Evolutionary conservation across 2,888 invertebrate genomes (phyloP).

Genomic region (Laspeyria flexula): DNA sequence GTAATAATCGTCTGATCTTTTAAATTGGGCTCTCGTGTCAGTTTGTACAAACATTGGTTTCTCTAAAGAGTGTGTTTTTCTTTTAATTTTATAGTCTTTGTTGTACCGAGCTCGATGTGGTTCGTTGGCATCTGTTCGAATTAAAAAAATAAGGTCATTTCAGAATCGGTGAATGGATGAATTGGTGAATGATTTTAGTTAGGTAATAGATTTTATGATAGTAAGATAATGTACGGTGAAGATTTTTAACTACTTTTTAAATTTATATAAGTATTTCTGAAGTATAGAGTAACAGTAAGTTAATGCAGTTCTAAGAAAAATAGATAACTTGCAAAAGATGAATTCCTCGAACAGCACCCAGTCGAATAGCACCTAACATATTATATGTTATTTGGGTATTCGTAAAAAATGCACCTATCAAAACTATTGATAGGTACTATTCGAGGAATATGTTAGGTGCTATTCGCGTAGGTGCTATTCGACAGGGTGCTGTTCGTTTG

Average conservation of each 20-base stretch:
- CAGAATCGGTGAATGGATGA: conserved; percentile 40
- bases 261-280: too few species aligned
- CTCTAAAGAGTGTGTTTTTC: conserved; percentile 52
- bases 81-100: conserved; percentile 49
- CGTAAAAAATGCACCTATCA: too few species aligned
- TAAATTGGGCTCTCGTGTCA: conserved; percentile 47
- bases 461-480: too few species aligned
- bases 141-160: conserved; percentile 57
- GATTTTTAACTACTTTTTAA: not conserved
- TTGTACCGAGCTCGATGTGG: conserved; percentile 76
- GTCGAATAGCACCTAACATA: too few species aligned
- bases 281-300: too few species aligned
- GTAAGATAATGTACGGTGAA: not conserved
- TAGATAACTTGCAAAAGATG: too few species aligned
- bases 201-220: not conserved
- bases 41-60: conserved; percentile 82
- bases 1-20: conserved; percentile 61
- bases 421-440: too few species aligned
- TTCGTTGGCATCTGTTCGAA: conserved; percentile 79
- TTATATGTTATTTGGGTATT: too few species aligned
- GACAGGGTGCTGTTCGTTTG: too few species aligned
- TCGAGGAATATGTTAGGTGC: too few species aligned
- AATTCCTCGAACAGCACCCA: too few species aligned
- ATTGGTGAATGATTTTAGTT: conserved; percentile 16
- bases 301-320: too few species aligned